Conservation (phyloP, 2,888 invertebrate species). For the Crocallis elinguaria region DNA sequence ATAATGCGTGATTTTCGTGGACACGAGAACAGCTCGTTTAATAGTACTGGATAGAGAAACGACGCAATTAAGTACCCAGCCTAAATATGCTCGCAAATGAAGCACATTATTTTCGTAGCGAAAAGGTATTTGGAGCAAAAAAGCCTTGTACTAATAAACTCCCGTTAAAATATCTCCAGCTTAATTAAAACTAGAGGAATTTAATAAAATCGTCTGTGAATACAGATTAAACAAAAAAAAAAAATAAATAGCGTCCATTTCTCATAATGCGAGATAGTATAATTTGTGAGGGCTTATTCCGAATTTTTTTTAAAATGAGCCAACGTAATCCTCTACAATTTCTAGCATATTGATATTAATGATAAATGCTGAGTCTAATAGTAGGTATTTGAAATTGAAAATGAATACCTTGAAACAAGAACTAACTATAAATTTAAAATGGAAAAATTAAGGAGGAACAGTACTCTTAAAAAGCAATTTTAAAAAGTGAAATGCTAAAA, state of each 20-base stretch:
- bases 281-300: conserved; percentile 2
- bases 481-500: too few relatives aligned
- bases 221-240: conserved; percentile 22
- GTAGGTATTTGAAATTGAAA: too few relatives aligned
- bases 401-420: too few relatives aligned
- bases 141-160: conserved; percentile 16
- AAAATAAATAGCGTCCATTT: conserved; percentile 20
- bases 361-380: background rate
- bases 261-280: conserved; percentile 15
- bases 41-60: background rate
- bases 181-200: conserved; percentile 32
- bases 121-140: conserved; percentile 16
- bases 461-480: too few relatives aligned
- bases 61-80: background rate
- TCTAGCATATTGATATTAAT: background rate
- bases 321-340: background rate
- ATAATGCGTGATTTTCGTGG: too few relatives aligned
- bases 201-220: conserved; percentile 24
- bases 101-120: conserved; percentile 7
- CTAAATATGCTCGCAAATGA: conserved; percentile 13
- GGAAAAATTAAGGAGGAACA: too few relatives aligned
- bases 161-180: conserved; percentile 15
- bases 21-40: too few relatives aligned
- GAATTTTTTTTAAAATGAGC: background rate
- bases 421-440: too few relatives aligned